These are phyloP conservation scores for Coluber constrictor DNA, from an alignment of 2,797 vertebrate genomes.

Conservation along the genomic window DNA sequence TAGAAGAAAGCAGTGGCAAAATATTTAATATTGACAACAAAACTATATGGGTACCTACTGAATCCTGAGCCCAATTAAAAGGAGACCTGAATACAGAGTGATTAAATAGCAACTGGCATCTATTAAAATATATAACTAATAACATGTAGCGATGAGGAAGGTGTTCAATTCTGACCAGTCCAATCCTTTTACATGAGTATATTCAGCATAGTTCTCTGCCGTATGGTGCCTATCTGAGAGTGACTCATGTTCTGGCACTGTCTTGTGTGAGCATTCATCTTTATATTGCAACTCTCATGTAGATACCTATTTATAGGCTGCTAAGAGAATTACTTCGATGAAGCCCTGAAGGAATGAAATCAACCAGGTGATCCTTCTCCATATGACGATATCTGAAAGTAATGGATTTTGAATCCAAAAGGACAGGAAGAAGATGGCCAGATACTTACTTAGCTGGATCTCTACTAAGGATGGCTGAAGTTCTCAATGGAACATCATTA, in stretches of 20 bases:
- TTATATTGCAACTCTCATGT: background rate
- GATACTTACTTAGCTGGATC: background rate
- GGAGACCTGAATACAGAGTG: background rate
- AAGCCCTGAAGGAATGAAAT: background rate
- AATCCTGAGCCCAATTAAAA: background rate
- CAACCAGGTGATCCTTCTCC: background rate
- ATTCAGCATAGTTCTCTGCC: background rate
- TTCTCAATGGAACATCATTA: background rate
- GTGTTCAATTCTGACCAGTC: background rate
- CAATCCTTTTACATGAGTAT: background rate
- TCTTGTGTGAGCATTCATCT: too few relatives aligned
- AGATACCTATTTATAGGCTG: background rate
- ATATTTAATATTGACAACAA: background rate
- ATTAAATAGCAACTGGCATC: background rate
- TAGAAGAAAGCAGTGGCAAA: background rate
- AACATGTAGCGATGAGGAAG: background rate
- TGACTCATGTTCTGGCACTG: background rate
- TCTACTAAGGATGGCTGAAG: background rate
- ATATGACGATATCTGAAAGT: background rate
- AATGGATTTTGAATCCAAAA: background rate
- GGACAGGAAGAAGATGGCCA: background rate
- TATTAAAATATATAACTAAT: background rate
- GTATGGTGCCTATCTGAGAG: background rate
- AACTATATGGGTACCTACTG: background rate
- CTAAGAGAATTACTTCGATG: too few relatives aligned